phyloP scores from a whole-genome alignment of 2,888 invertebrate species.

The Leptinotarsa juncta region DNA sequence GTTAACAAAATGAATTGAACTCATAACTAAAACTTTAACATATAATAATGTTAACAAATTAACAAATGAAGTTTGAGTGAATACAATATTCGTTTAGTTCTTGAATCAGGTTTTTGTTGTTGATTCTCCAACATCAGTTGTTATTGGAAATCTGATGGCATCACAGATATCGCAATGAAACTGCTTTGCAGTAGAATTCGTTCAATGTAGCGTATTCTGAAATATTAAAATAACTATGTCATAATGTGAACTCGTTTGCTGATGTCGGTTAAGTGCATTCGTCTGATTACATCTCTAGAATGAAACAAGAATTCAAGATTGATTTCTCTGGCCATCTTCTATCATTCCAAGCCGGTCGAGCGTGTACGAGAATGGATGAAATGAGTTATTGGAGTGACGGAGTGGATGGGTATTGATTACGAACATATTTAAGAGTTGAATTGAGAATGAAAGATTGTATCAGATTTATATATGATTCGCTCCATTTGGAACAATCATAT shows the following conservation, averaged over 20 bases:
- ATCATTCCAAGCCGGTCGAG: constrained; percentile 16
- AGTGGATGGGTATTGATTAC: constrained; percentile 14
- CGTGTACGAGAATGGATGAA: constrained; percentile 17
- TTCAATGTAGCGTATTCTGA: neutral
- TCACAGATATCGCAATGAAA: no score
- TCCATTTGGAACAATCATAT: constrained; percentile 15
- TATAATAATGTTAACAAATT: no score
- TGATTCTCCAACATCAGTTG: neutral
- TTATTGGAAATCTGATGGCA: no score
- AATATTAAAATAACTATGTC: constrained; percentile 12
- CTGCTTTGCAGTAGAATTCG: neutral
- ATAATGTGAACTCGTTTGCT: neutral
- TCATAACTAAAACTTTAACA: no score
- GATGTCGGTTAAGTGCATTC: constrained; percentile 16
- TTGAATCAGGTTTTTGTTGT: no score
- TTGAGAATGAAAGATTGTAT: constrained; percentile 15
- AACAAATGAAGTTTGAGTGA: no score
- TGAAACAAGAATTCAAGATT: constrained; percentile 11
- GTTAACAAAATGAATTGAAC: no score
- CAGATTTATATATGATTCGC: constrained; percentile 20
- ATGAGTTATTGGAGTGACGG: constrained; percentile 18
- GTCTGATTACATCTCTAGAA: constrained; percentile 14
- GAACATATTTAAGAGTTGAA: constrained; percentile 9
- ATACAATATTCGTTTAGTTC: no score
- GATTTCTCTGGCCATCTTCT: constrained; percentile 18